Conservation (phyloP, 2,797 vertebrate species). For the Poecilia gillii region DNA sequence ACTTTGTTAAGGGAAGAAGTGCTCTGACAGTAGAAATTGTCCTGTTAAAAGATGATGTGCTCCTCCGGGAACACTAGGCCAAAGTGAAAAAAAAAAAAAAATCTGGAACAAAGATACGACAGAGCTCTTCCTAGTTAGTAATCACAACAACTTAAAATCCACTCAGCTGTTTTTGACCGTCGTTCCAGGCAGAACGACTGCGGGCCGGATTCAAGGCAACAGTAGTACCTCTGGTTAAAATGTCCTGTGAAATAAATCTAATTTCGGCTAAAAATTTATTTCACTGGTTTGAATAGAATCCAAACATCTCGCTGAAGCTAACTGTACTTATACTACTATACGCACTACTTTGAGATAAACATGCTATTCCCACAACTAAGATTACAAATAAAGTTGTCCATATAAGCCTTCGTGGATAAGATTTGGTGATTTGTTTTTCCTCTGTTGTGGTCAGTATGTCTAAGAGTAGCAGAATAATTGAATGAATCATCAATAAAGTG, state of each 20-base stretch:
- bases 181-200: background rate
- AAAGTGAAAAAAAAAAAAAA: background rate
- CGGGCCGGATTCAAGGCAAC: background rate
- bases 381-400: background rate
- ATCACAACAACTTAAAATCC: slow-evolving; percentile 1
- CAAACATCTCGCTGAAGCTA: background rate
- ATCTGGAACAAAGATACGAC: background rate
- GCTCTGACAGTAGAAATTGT: slow-evolving; percentile 3
- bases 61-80: background rate
- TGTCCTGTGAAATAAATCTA: background rate
- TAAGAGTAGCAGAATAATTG: background rate
- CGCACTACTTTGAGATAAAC: background rate
- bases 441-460: background rate
- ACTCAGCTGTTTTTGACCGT: background rate
- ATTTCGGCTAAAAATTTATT: background rate
- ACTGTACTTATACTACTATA: background rate
- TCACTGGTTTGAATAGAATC: background rate
- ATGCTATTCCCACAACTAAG: background rate
- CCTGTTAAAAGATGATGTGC: slow-evolving; percentile 4
- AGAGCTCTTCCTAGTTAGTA: background rate
- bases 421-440: background rate
- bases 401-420: background rate
- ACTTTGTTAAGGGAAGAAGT: slow-evolving; percentile 19
- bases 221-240: background rate
- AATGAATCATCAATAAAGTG: background rate